These are phyloP conservation scores for Caenorhabditis macrosperma DNA, from an alignment of 2,888 invertebrate genomes.

Conservation along the genomic window DNA sequence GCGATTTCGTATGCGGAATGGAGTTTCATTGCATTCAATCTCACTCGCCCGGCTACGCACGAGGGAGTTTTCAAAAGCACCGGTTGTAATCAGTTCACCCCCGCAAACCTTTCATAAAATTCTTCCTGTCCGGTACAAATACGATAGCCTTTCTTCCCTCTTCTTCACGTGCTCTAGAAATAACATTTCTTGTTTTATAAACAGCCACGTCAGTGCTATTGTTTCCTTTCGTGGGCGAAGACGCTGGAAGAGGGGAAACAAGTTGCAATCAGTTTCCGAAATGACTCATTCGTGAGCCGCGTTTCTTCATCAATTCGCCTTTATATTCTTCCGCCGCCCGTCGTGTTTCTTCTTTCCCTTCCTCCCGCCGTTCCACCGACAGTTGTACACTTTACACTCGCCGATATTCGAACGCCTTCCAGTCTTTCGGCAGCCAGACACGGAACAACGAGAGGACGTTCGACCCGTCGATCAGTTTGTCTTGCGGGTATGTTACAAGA, in stretches of 20 bases:
- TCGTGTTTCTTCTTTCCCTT: neutral
- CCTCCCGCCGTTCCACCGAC: neutral
- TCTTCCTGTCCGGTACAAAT: neutral
- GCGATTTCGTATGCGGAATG: too few relatives aligned
- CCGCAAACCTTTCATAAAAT: neutral
- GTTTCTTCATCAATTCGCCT: conserved; percentile 2
- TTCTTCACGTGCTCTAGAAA: neutral
- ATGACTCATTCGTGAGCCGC: conserved; percentile 3
- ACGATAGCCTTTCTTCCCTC: neutral
- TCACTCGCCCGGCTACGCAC: too few relatives aligned
- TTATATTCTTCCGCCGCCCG: neutral
- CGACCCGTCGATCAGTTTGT: neutral
- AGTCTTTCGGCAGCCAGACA: neutral
- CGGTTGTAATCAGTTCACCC: too few relatives aligned
- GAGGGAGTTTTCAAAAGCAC: too few relatives aligned
- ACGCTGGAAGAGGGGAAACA: neutral
- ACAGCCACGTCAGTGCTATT: conserved; percentile 4
- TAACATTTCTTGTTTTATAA: neutral
- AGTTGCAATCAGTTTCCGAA: conserved; percentile 1
- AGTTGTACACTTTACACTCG: neutral
- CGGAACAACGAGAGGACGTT: neutral
- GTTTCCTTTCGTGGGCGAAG: neutral
- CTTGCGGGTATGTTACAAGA: conserved; percentile 7
- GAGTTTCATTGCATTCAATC: neutral
- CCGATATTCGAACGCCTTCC: neutral